Evolutionary conservation across 2,888 invertebrate genomes (phyloP).

Genomic region (Timandra comae): DNA sequence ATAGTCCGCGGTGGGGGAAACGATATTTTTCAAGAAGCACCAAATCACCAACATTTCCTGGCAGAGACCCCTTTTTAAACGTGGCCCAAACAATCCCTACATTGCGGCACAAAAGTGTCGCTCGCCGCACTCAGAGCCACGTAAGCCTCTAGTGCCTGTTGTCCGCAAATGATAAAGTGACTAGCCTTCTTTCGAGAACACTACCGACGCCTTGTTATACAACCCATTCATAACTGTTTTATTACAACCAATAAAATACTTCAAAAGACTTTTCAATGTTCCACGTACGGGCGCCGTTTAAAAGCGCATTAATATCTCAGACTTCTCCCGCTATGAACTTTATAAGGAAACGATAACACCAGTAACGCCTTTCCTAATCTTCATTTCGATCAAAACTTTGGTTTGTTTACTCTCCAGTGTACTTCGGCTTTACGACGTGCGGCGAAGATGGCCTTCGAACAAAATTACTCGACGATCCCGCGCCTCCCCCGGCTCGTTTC

Average conservation of each 20-base stretch:
- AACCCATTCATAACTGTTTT: conserved; percentile 27
- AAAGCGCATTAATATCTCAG: conserved; percentile 38
- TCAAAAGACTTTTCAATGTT: conserved; percentile 15
- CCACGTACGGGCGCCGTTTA: conserved; percentile 26
- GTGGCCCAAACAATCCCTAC: conserved; percentile 39
- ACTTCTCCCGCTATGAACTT: conserved; percentile 39
- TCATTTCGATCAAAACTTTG: conserved; percentile 61
- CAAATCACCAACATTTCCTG: conserved; percentile 46
- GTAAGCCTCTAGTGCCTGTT: conserved; percentile 55
- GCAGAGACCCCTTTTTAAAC: conserved; percentile 32
- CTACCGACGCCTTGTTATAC: conserved; percentile 31
- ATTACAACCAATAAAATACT: conserved; percentile 35
- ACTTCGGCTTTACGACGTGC: conserved; percentile 47
- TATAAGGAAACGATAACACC: conserved; percentile 56
- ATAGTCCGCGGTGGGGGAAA: conserved; percentile 36
- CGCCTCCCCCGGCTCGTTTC: conserved; percentile 43
- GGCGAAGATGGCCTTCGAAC: conserved; percentile 50
- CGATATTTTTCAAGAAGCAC: conserved; percentile 46
- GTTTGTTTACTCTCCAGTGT: conserved; percentile 57
- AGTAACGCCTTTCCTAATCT: conserved; percentile 55
- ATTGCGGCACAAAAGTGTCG: conserved; percentile 37
- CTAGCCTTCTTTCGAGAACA: conserved; percentile 46
- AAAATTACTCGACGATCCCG: conserved; percentile 50
- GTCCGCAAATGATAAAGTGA: conserved; percentile 66
- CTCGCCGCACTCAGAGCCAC: conserved; percentile 41